Conservation (phyloP, 2,113 vertebrate genomes). For the Colius striatus region DNA sequence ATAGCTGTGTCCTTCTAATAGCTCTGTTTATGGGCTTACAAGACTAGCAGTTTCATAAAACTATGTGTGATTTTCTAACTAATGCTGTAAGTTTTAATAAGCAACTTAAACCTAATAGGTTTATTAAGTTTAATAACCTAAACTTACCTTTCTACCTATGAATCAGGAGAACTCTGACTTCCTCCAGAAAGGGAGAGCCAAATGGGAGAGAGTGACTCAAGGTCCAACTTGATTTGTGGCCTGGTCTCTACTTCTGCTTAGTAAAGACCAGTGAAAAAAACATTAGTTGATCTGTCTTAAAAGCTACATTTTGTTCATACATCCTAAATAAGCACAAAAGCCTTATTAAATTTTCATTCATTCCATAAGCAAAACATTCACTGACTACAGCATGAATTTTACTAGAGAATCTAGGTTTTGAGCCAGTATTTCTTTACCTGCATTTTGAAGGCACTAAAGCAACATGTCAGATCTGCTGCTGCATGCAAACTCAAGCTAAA, state of each 20-base stretch:
- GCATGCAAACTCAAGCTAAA: background rate
- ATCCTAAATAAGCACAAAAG: slow-evolving; percentile 21
- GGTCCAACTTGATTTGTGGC: background rate
- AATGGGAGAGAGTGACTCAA: background rate
- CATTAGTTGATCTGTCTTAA: background rate
- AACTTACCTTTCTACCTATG: no score
- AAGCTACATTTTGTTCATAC: background rate
- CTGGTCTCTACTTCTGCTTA: background rate
- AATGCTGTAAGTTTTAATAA: no score
- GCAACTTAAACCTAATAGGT: no score
- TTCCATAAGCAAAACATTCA: slow-evolving; percentile 18
- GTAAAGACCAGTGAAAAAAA: background rate
- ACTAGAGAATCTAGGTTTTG: background rate
- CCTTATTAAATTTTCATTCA: slow-evolving; percentile 31
- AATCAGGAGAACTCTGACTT: background rate
- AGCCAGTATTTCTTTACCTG: background rate
- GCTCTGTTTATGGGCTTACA: no score
- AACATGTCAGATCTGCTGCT: background rate
- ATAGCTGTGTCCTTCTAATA: no score
- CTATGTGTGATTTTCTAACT: no score
- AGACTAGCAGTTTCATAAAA: no score
- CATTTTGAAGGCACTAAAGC: background rate
- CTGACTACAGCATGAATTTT: background rate
- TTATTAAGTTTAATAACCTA: no score
- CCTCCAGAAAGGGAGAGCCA: background rate